These are phyloP conservation scores for Montipora efflorescens DNA, from an alignment of 64 coral and sea anemone species.

Conservation along the genomic window DNA sequence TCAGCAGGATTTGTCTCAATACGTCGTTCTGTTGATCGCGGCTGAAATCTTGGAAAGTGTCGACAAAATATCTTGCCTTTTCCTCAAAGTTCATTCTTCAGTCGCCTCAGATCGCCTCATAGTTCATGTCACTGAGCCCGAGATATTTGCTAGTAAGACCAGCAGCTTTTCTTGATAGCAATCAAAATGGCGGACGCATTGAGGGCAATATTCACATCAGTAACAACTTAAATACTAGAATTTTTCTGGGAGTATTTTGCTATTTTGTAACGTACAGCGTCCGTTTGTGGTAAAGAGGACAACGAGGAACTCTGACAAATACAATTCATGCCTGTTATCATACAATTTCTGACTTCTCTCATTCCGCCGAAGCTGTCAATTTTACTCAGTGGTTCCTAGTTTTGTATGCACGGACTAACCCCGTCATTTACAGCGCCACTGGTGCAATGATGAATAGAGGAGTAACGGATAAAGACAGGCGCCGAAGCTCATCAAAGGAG, in stretches of 20 bases:
- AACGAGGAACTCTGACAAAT: background rate
- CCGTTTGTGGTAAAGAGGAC: background rate
- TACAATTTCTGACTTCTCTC: background rate
- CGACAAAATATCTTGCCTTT: conserved; percentile 18
- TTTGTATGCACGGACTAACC: background rate
- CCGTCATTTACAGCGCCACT: background rate
- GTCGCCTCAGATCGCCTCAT: too few relatives aligned
- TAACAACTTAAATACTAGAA: too few relatives aligned
- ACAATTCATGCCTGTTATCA: background rate
- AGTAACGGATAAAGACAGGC: conserved; percentile 42
- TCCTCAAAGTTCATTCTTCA: conserved; percentile 37
- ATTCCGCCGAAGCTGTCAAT: background rate
- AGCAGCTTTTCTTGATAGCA: background rate
- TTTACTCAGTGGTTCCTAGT: background rate
- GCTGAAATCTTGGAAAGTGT: conserved; percentile 54
- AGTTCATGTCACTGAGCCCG: background rate
- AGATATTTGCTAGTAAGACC: background rate
- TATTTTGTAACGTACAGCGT: too few relatives aligned
- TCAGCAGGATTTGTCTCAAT: conserved; percentile 49
- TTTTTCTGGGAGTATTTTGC: too few relatives aligned
- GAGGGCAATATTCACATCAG: too few relatives aligned
- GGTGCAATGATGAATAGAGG: background rate
- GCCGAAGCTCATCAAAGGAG: conserved; percentile 6
- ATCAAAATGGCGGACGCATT: conserved; percentile 37
- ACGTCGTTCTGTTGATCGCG: conserved; percentile 66